Base-by-base conservation (phyloP, 2,113 vertebrate species). In the Potamarius usumacintae region DNA sequence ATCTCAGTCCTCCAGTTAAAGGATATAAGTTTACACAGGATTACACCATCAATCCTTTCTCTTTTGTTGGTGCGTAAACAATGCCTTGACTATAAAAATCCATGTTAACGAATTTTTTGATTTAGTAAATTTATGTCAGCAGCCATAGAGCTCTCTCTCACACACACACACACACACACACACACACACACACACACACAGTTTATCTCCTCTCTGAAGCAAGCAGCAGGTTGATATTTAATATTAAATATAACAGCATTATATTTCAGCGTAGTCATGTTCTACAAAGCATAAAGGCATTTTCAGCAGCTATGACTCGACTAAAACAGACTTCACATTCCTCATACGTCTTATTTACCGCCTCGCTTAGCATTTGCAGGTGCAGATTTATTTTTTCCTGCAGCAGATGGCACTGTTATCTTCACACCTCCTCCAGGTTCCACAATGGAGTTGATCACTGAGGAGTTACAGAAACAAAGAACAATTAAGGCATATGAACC, bases 361-460 rank as follows among this genome's bases (percentile, higher is more conserved):
- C 81, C 42, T 52, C 81, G 81, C n/a, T 84, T 85, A 65, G 76
- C n/a, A 78, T 80, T 74, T 88, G 89, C 89, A 82, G 87, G 2
- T 6, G 71, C 2, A 0, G 89, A 34, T 87, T 93, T 95, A 89
- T 92, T 93, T 91, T 93, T 96, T 87, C 89, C 91, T 1, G 90
- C 87, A 52, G 89, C 88, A 30, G 94, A 86, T 4, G 92, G 55
- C 86, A 89, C 94, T 2, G 89, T 87, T 62, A 95, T 77, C 90
- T 97, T 96, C 85, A 96, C 92, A 88, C 92, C 94, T 79, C 96
- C 95, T 1, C 93, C 93, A 50, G 97, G 97, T 89, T 99, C 98
- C 92, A 99, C 95, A 0, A 99, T 96, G 52, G 96, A 97, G 0
- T 99, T 99, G 91, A 99, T 99, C 25, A 99, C 98, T 99, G 88